Evolutionary conservation across 2,113 vertebrate species (phyloP), one percentile per base, ranked within the genome.

Genomic region (Halcyon malimbica): DNA sequence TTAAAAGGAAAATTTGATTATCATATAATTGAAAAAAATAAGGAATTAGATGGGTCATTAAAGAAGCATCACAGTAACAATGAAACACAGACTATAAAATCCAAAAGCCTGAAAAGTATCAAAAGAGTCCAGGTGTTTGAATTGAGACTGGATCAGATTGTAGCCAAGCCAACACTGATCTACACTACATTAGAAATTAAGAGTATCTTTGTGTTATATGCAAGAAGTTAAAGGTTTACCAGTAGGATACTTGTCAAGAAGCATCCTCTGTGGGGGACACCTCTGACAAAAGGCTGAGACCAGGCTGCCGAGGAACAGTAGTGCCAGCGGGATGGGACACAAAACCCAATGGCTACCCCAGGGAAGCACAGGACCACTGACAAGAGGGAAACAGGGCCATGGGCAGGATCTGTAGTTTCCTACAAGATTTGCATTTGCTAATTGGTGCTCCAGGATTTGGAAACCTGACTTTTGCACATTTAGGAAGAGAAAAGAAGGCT

Each of bases 1-100:
- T 92, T 81, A 53, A 78, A 94, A 91, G 24, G 24, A 91, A 92
- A 89, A 81, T 29, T 2, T 41, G 10, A 82, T 62, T 71, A 67
- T 33, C 20, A 31, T 42, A 13, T 14, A 67, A 83, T 39, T 68
- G 42, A 31, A 89, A 75, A 70, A 81, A 53, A 2, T 24, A 74
- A 31, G 39, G 9, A 84, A 77, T 59, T 57, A 83, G 53, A 68
- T n/a, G 25, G 31, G 26, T 5, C 42, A 51, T 63, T 74, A 83
- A 4, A 37, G 56, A 83, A 86, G 25, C 64, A 80, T n/a, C 23
- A 21, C 69, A 75, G 16, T 41, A 74, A 74, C 41, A 70, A 31
- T 19, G 44, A 73, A 46, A 56, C 57, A 50, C 83, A 56, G 75
- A 68, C 29, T 50, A 7, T 24, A 17, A 64, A 56, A 18, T 51